Evolutionary conservation across 2,888 invertebrate species (phyloP), one percentile per base, ranked within the genome.

Genomic region (Scaptomyza parva): DNA sequence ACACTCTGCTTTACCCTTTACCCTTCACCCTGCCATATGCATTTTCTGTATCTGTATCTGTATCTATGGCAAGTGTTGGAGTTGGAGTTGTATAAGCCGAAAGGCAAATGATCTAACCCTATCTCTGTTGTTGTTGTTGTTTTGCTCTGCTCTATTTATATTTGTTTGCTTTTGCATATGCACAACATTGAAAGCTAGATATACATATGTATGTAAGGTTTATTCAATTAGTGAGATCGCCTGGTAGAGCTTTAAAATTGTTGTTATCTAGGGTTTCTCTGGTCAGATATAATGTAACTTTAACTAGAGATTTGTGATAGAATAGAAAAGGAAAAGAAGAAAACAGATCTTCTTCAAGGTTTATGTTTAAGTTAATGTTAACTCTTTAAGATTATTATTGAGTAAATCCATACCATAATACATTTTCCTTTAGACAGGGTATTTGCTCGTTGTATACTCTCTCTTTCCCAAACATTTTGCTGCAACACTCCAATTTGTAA

Each of bases 91-190:
- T 40, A 54, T 54, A 63, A 77, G 54, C 54, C 50, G 66, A 50
- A 63, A 66, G 61, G 47, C 70, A 77, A 67, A 59, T 51, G 61
- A 72, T 68, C 59, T 60, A 41, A 47, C 40, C 28, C 51, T 58
- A 33, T 17, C 51, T 14, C 17, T n/a, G n/a, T n/a, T n/a, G n/a
- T n/a, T n/a, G n/a, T n/a, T n/a, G n/a, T n/a, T n/a, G 12, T 48
- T 24, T 14, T 20, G 47, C n/a, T 20, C 20, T 9, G 3, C 20
- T 24, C 28, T 44, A 9, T 52, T 35, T 70, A 30, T 53, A 39
- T 47, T n/a, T 65, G 44, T 48, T 39, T 59, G 54, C 28, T 4
- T 41, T 50, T 50, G 57, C 43, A 63, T 39, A 28, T 2, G 33
- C 40, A 39, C 51, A 52, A 22, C 14, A 39, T 53, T 8, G 5